Percentiles rank a stretch among this genome's conserved stretches.
Evolutionary conservation across 2,797 vertebrate genomes (phyloP).

Genomic region (Syngnathus acus): DNA sequence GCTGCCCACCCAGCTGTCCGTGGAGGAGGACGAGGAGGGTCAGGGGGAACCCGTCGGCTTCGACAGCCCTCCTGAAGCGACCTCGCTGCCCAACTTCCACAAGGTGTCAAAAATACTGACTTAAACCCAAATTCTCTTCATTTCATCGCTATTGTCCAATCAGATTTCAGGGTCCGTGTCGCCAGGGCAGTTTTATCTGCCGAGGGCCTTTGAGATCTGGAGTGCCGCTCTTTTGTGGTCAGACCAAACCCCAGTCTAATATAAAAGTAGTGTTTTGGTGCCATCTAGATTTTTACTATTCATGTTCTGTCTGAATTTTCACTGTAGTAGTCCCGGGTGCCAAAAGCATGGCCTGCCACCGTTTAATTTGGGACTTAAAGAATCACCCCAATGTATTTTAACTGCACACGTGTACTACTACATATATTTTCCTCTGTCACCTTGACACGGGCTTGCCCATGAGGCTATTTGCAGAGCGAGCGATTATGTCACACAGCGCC

Average conservation of each 20-base stretch:
- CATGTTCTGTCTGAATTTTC: not conserved
- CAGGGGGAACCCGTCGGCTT: conserved; percentile 60
- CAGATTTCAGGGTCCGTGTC: too few relatives aligned
- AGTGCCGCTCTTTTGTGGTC: not conserved
- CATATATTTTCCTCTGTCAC: not conserved
- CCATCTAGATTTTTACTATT: not conserved
- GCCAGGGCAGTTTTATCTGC: too few relatives aligned
- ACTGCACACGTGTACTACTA: not conserved
- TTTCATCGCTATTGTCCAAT: too few relatives aligned
- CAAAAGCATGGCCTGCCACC: not conserved
- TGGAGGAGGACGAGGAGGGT: conserved; percentile 50
- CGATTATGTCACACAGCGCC: conserved; percentile 30
- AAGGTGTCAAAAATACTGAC: conserved; percentile 52
- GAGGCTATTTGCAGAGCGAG: conserved; percentile 11
- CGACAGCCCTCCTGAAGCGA: conserved; percentile 57
- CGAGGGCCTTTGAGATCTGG: too few relatives aligned
- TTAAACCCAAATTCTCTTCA: too few relatives aligned
- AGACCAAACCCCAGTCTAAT: not conserved
- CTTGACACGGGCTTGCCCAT: conserved; percentile 5
- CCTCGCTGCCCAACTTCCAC: conserved; percentile 62
- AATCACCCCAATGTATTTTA: not conserved
- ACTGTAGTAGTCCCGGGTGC: too few relatives aligned
- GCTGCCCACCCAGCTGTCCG: conserved; percentile 22
- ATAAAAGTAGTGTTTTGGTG: not conserved
- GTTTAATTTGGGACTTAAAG: not conserved